phyloP scores from a whole-genome alignment of 2,888 invertebrate species.

The Rhorus exstirpatorius region DNA sequence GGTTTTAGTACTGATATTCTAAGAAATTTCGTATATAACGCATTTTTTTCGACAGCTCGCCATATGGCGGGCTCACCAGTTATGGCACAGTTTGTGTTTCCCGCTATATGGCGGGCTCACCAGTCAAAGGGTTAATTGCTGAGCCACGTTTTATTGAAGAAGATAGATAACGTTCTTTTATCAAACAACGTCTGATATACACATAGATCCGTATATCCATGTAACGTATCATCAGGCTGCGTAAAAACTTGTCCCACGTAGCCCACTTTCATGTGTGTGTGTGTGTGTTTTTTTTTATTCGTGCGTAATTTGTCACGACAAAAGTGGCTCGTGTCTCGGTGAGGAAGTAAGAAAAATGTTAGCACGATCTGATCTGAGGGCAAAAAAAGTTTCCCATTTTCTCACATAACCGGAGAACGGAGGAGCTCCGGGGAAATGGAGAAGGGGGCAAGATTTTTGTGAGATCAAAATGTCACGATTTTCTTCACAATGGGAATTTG shows the following conservation, averaged over 20 bases:
- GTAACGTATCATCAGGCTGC: slow-evolving; percentile 7
- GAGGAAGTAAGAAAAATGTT: slow-evolving; percentile 73
- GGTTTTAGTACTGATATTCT: too few species aligned
- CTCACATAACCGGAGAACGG: slow-evolving; percentile 42
- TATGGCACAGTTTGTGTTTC: too few species aligned
- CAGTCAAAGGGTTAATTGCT: too few species aligned
- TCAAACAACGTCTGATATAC: slow-evolving; percentile 1
- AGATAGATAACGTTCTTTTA: too few species aligned
- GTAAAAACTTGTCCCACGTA: slow-evolving; percentile 61
- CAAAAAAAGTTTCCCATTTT: slow-evolving; percentile 71
- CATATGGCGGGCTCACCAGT: too few species aligned
- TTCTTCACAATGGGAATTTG: slow-evolving; percentile 73
- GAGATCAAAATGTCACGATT: slow-evolving; percentile 54
- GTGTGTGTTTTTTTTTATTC: too few species aligned
- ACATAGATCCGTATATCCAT: slow-evolving; percentile 15
- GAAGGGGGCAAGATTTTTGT: slow-evolving; percentile 31
- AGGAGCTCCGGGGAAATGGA: slow-evolving; percentile 33
- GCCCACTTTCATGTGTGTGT: slow-evolving; percentile 53
- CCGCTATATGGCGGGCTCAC: too few species aligned
- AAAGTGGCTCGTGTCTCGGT: slow-evolving; percentile 62
- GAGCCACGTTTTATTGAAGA: too few species aligned
- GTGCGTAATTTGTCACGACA: slow-evolving; percentile 68
- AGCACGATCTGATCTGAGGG: slow-evolving; percentile 71
- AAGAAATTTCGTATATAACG: too few species aligned
- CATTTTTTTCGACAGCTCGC: too few species aligned